These are phyloP conservation scores for Limanda limanda DNA, from an alignment of 2,113 vertebrate genomes.

Conservation along the genomic window DNA sequence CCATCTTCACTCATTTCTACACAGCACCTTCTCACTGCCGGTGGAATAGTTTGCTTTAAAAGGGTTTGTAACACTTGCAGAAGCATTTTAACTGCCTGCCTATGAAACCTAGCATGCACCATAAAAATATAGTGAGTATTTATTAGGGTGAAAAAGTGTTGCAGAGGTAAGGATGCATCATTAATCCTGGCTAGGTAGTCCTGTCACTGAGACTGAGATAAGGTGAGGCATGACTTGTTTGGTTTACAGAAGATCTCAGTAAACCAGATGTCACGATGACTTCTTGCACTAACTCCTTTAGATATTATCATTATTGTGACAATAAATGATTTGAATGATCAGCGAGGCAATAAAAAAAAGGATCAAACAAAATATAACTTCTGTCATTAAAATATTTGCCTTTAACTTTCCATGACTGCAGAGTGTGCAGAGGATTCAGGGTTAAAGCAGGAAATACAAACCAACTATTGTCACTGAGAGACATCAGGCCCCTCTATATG, in stretches of 20 bases:
- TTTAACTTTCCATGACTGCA: constrained; percentile 28
- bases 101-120: constrained; percentile 10
- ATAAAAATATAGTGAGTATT: constrained; percentile 18
- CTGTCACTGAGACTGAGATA: neutral
- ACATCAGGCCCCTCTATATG: constrained; percentile 37
- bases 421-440: neutral
- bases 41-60: constrained; percentile 31
- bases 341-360: neutral
- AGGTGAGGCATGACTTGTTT: neutral
- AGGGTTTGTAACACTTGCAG: constrained; percentile 32
- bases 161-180: neutral
- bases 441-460: constrained; percentile 13
- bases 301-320: constrained; percentile 4
- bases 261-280: neutral
- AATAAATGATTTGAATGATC: constrained; percentile 4
- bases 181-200: neutral
- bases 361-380: constrained; percentile 8
- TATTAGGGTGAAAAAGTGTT: neutral
- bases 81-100: constrained; percentile 34
- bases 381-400: constrained; percentile 8
- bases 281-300: neutral
- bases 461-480: constrained; percentile 11
- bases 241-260: neutral
- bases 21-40: neutral
- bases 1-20: neutral